These are phyloP conservation scores for Oreotrochilus melanogaster DNA, from an alignment of 2,113 vertebrate species.

Conservation along the genomic window DNA sequence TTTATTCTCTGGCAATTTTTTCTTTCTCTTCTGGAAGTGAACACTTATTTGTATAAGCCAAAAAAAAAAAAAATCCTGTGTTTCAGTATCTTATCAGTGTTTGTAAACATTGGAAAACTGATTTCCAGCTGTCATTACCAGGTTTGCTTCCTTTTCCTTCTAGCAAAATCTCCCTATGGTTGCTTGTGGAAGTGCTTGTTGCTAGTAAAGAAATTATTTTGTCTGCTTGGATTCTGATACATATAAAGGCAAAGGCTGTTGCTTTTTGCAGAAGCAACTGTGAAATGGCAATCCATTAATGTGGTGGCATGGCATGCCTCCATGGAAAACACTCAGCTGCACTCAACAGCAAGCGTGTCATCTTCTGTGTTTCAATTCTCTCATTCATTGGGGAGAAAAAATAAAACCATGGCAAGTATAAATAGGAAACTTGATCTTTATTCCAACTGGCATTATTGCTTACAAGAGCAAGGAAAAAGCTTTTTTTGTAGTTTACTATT, in stretches of 20 bases:
- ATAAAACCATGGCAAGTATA: background rate
- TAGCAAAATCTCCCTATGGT: background rate
- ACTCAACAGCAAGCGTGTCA: background rate
- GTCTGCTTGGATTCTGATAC: background rate
- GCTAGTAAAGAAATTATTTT: background rate
- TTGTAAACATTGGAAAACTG: slow-evolving; percentile 19
- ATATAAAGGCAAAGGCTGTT: background rate
- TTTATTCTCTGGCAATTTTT: slow-evolving; percentile 39
- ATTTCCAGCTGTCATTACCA: slow-evolving; percentile 4
- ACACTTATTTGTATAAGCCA: background rate
- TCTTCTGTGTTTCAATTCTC: background rate
- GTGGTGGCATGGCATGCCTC: background rate
- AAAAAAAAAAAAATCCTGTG: slow-evolving; percentile 35
- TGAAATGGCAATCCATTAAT: background rate
- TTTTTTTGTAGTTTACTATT: background rate
- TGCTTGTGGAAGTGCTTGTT: background rate
- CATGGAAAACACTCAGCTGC: background rate
- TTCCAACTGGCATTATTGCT: slow-evolving; percentile 39
- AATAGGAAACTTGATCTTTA: slow-evolving; percentile 37
- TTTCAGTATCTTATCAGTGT: slow-evolving; percentile 34
- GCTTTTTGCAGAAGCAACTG: background rate
- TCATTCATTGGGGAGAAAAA: background rate
- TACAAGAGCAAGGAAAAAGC: background rate
- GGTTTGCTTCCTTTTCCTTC: background rate
- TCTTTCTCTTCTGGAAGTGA: slow-evolving; percentile 17